A percentile compares a stretch with the other conserved stretches of the same genome.
phyloP scores from a whole-genome alignment of 2,113 vertebrate species.

The Pelecanoides urinatrix region DNA sequence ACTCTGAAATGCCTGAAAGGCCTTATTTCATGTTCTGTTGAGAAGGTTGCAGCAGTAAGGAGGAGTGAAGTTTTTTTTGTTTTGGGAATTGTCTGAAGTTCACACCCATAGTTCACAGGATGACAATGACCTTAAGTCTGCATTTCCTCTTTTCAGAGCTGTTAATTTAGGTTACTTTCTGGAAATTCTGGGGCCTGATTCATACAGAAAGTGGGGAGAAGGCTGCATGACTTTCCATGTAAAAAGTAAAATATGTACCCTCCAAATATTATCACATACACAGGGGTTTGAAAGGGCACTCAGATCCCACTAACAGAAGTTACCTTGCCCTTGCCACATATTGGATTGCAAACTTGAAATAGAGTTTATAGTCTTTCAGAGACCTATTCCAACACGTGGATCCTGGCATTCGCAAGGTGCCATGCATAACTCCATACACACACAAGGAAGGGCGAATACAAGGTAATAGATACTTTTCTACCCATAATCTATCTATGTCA shows the following conservation, averaged over 20 bases:
- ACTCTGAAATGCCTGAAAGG: not conserved
- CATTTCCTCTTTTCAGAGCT: not conserved
- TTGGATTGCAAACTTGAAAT: not conserved
- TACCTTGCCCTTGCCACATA: not conserved
- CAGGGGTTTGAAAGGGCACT: not conserved
- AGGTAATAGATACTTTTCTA: not conserved
- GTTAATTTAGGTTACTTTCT: not conserved
- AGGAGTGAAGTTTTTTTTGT: not conserved
- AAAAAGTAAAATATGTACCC: not conserved
- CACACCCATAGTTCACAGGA: not conserved
- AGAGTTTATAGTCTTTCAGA: not conserved
- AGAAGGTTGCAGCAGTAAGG: not conserved
- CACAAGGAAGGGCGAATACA: fast-evolving
- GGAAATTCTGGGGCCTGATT: not conserved
- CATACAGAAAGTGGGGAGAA: not conserved
- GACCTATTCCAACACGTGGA: not conserved
- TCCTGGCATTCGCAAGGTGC: not conserved
- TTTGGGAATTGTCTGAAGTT: not conserved
- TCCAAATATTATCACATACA: not conserved
- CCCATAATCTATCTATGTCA: not conserved
- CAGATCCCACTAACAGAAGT: not conserved
- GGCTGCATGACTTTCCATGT: not conserved
- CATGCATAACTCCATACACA: not conserved
- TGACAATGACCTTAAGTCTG: not conserved
- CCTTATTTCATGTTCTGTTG: not conserved